Evolutionary conservation across 2,113 vertebrate genomes (phyloP).

Genomic region (Tragelaphus buxtoni): DNA sequence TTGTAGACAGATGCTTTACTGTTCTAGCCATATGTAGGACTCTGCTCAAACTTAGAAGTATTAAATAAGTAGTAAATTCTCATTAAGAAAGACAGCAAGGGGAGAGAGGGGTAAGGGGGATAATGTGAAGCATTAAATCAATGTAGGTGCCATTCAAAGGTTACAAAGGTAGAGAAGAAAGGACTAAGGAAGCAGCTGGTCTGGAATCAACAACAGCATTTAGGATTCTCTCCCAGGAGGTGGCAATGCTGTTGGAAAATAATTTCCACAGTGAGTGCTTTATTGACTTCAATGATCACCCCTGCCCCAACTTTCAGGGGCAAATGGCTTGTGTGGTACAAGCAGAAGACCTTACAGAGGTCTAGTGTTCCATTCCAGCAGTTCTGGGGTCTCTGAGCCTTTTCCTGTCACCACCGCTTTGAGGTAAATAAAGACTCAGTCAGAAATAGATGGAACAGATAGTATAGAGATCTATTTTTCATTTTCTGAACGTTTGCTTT

Average conservation of each 20-base stretch:
- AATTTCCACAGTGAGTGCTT: background rate
- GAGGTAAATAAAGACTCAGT: background rate
- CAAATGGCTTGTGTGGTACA: accelerated
- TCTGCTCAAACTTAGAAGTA: background rate
- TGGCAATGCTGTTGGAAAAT: background rate
- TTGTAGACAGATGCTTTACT: too few relatives aligned
- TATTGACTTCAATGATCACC: background rate
- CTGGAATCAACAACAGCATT: background rate
- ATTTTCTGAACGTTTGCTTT: background rate
- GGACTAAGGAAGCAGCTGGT: background rate
- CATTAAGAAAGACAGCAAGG: background rate
- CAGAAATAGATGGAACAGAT: background rate
- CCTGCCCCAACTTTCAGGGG: background rate
- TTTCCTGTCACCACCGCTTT: background rate
- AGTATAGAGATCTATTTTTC: background rate
- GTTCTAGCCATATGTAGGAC: background rate
- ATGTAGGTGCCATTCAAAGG: background rate
- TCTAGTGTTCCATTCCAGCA: background rate
- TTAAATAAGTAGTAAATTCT: background rate
- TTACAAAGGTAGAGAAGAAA: background rate
- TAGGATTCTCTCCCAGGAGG: background rate
- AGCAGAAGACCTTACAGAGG: background rate
- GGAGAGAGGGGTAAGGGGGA: background rate
- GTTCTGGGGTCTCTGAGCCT: background rate
- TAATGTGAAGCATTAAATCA: background rate